Base-by-base conservation (phyloP, 2,888 invertebrate species). In the Drosophila peninsularis region DNA sequence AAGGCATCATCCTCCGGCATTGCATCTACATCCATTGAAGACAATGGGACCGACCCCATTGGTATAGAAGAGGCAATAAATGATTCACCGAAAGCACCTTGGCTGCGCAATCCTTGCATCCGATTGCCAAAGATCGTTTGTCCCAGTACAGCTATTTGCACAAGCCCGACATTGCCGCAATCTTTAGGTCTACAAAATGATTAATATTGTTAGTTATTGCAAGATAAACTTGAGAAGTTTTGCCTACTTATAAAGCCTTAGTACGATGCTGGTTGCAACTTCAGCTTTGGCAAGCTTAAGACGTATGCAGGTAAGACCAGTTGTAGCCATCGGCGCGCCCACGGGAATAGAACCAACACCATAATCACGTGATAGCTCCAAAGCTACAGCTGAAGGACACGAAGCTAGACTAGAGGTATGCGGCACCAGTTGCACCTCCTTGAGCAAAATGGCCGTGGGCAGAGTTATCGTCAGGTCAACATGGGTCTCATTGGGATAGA, bases 401-500 rank as follows among this genome's bases (percentile, higher is more conserved):
- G 98, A 96, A 41, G 96, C 96, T 45, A 97, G 93, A 32, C 96
- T 95, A n/a, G 96, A 95, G 53, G 96, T 94, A 91, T 97, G 97
- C 4, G 97, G 97, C 90, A 97, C 96, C 70, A 98, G 93, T 85
- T 97, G 97, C 45, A 98, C 96, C 93, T 98, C 98, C 83, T 96
- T 95, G 62, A 98, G 93, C 78, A 97, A 93, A 86, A 98, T 95
- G 17, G 98, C 97, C 91, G 97, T 97, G 0, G 98, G 98, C 83
- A 98, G 93, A 24, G 96, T 95, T 56, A 98, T 94, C 6, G 96
- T 96, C 47, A 98, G 94, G 91, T 98, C 98, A 0, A 98, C 96
- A 93, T 96, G 97, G 41, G 96, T 96, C 93, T 98, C 97, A 81
- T 95, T 95, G 34, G 97, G 97, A 93, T 97, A 98, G 93, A 98